Conservation (phyloP, 2,113 vertebrate species). For the Zapus hudsonius region DNA sequence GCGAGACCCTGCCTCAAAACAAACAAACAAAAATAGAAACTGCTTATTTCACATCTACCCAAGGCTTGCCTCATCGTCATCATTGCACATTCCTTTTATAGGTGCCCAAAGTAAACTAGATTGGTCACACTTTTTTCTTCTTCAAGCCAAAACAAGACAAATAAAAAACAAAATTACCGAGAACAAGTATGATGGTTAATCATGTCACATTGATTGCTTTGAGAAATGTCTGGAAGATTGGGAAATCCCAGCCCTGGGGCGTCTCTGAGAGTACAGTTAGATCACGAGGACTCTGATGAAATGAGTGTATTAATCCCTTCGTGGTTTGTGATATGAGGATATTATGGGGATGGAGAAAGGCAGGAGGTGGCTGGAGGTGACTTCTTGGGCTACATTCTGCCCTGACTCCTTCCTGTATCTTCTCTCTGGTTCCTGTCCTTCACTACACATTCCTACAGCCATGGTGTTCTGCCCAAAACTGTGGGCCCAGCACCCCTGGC, state of each 20-base stretch:
- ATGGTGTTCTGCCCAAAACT: not conserved
- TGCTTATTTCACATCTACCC: too few relatives aligned
- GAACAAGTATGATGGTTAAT: not conserved
- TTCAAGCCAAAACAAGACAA: not conserved
- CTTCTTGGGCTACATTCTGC: not conserved
- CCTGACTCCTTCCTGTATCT: not conserved
- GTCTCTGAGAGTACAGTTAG: not conserved
- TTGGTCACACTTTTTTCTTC: not conserved
- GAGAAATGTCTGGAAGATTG: not conserved
- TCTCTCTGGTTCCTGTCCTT: not conserved
- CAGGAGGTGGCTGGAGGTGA: not conserved
- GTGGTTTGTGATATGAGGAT: not conserved
- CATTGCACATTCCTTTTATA: not conserved
- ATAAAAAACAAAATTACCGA: not conserved
- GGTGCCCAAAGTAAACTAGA: not conserved
- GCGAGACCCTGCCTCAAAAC: too few relatives aligned
- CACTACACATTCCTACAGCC: not conserved
- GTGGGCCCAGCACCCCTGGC: not conserved
- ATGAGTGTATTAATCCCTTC: not conserved
- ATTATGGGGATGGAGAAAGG: not conserved
- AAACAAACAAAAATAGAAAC: too few relatives aligned
- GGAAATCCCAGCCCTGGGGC: not conserved
- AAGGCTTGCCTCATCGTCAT: not conserved
- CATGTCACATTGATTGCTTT: not conserved
- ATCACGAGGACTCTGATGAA: not conserved